These are phyloP conservation scores for Poeciliopsis gracilis DNA, from an alignment of 2,797 vertebrate genomes.

Conservation along the genomic window DNA sequence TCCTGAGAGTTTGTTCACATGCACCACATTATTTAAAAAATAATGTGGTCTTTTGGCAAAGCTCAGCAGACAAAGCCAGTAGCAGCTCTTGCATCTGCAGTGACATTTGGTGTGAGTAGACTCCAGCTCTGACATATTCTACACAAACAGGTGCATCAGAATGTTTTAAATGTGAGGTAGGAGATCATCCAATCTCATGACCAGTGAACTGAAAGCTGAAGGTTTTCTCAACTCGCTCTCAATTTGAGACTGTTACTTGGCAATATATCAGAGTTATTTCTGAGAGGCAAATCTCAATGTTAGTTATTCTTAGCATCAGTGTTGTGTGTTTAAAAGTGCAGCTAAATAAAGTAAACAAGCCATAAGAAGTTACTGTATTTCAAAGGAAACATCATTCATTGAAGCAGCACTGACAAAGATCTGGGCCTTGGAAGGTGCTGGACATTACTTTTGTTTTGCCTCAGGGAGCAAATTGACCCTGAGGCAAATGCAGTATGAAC, in stretches of 20 bases:
- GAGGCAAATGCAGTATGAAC: neutral
- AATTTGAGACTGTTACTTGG: too few relatives aligned
- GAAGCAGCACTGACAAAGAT: neutral
- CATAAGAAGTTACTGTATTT: neutral
- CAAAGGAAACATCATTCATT: neutral
- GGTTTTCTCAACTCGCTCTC: neutral
- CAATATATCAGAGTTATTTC: neutral
- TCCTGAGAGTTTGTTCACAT: slow-evolving; percentile 14
- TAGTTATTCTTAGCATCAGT: neutral
- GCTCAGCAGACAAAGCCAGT: slow-evolving; percentile 39
- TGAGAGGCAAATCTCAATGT: neutral
- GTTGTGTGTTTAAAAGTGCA: neutral
- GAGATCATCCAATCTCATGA: neutral
- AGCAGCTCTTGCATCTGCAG: slow-evolving; percentile 52
- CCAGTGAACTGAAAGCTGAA: neutral
- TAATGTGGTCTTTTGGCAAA: slow-evolving; percentile 30
- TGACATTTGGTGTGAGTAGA: slow-evolving; percentile 48
- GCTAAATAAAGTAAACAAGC: neutral
- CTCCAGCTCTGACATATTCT: slow-evolving; percentile 17
- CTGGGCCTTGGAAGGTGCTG: neutral
- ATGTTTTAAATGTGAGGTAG: neutral
- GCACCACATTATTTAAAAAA: slow-evolving; percentile 9
- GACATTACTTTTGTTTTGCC: neutral
- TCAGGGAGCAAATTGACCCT: neutral
- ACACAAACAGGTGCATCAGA: neutral